These are phyloP conservation scores for Venusia cambrica DNA, from an alignment of 2,888 invertebrate genomes.

Conservation along the genomic window DNA sequence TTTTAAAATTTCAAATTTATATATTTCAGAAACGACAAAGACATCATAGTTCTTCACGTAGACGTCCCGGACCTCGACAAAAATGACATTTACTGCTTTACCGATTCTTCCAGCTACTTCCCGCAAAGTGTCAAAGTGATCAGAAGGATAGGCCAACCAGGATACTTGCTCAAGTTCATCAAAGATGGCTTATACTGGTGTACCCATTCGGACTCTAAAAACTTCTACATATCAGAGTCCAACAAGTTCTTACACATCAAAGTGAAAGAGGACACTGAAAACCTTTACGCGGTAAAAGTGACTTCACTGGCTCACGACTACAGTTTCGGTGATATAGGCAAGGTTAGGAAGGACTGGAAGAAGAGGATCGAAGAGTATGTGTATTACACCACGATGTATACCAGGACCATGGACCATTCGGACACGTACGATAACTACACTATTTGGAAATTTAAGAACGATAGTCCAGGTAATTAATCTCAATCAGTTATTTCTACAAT, in stretches of 20 bases:
- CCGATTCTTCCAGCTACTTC: slow-evolving; percentile 54
- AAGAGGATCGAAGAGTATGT: slow-evolving; percentile 56
- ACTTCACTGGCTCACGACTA: slow-evolving; percentile 35
- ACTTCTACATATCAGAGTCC: slow-evolving; percentile 48
- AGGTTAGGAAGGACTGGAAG: slow-evolving; percentile 41
- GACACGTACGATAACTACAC: slow-evolving; percentile 24
- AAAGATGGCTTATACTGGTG: slow-evolving; percentile 74
- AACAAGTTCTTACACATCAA: slow-evolving; percentile 55
- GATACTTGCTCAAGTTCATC: slow-evolving; percentile 44
- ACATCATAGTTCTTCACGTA: slow-evolving; percentile 46
- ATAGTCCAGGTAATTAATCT: slow-evolving; percentile 13
- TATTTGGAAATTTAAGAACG: slow-evolving; percentile 20
- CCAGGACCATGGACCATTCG: slow-evolving; percentile 35
- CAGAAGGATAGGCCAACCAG: slow-evolving; percentile 29
- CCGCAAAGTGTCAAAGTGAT: slow-evolving; percentile 43
- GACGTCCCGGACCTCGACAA: slow-evolving; percentile 31
- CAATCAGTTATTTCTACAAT: neutral
- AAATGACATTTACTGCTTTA: slow-evolving; percentile 58
- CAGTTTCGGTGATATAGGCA: slow-evolving; percentile 29
- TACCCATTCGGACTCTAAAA: slow-evolving; percentile 47
- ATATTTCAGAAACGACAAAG: slow-evolving; percentile 38
- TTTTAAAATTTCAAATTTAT: neutral
- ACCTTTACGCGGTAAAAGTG: slow-evolving; percentile 56
- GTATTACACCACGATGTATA: slow-evolving; percentile 52
- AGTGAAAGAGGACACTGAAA: slow-evolving; percentile 44